phyloP scores from a whole-genome alignment of 2,888 invertebrate genomes.

The Oxyteleia sp. region DNA sequence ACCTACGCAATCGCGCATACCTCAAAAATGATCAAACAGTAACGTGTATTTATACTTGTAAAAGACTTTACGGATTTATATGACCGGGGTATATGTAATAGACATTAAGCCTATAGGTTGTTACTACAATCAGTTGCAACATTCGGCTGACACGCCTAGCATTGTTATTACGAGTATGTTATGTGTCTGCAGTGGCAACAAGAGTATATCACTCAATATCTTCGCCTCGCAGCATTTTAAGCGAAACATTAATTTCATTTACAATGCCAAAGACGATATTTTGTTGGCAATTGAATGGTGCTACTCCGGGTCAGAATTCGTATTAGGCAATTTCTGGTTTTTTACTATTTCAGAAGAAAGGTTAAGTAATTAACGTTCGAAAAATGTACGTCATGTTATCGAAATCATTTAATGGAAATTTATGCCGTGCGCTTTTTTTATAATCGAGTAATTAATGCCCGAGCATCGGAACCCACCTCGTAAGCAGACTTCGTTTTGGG shows the following conservation, averaged over 20 bases:
- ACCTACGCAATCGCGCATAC: conserved; percentile 67
- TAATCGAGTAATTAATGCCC: conserved; percentile 21
- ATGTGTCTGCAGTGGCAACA: conserved; percentile 79
- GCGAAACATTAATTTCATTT: conserved; percentile 57
- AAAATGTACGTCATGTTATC: conserved; percentile 13
- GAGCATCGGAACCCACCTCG: conserved; percentile 44
- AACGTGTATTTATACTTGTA: conserved; percentile 59
- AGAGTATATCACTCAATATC: conserved; percentile 68
- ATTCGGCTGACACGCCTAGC: conserved; percentile 85
- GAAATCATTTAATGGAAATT: conserved; percentile 28
- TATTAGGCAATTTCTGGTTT: conserved; percentile 30
- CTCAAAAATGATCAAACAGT: conserved; percentile 56
- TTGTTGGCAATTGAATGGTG: conserved; percentile 46
- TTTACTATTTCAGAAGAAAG: conserved; percentile 16
- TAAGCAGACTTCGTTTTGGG: conserved; percentile 49
- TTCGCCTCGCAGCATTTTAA: conserved; percentile 63
- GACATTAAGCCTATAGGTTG: conserved; percentile 74
- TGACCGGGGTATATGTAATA: conserved; percentile 67
- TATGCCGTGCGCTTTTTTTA: conserved; percentile 20
- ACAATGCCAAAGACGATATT: conserved; percentile 51
- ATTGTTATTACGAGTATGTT: conserved; percentile 85
- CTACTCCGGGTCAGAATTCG: conserved; percentile 5
- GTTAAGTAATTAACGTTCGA: conserved; percentile 35
- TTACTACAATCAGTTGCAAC: conserved; percentile 81
- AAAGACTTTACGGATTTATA: conserved; percentile 70